A percentile compares a stretch with the other conserved stretches of the same genome.
phyloP scores from a whole-genome alignment of 2,797 vertebrate species.

The Chelidonichthys spinosus region DNA sequence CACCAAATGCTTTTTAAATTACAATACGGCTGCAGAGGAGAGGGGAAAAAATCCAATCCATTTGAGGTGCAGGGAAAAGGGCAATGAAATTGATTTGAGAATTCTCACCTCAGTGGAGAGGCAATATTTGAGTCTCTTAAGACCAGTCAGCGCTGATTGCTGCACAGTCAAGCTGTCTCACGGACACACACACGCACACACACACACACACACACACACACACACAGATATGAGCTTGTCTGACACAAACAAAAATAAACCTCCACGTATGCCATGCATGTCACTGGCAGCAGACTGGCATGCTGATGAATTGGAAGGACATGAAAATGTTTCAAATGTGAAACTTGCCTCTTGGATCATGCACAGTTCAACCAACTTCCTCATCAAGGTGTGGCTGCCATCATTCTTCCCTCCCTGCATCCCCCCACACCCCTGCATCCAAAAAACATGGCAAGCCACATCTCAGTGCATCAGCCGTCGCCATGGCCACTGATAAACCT shows the following conservation, averaged over 20 bases:
- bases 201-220: constrained; percentile 23
- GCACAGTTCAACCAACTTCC: neutral
- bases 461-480: constrained; percentile 71
- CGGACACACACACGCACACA: constrained; percentile 1
- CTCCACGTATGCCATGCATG: neutral
- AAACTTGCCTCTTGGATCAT: neutral
- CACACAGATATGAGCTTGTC: constrained; percentile 10
- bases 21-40: constrained; percentile 52
- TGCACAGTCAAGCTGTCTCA: constrained; percentile 13
- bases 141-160: constrained; percentile 59
- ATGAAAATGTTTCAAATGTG: neutral
- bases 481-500: constrained; percentile 80
- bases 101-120: constrained; percentile 63
- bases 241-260: constrained; percentile 32
- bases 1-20: constrained; percentile 78
- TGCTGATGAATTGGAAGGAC: constrained; percentile 9
- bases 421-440: constrained; percentile 26
- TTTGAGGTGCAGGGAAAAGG: constrained; percentile 45
- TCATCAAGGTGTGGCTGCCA: constrained; percentile 46
- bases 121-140: constrained; percentile 48
- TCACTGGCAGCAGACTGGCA: neutral
- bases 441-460: constrained; percentile 58
- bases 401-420: neutral
- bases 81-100: constrained; percentile 70
- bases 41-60: constrained; percentile 47